A percentile compares a stretch with the other conserved stretches of the same genome.
phyloP scores from a whole-genome alignment of 2,113 vertebrate genomes.

The Brienomyrus brachyistius region DNA sequence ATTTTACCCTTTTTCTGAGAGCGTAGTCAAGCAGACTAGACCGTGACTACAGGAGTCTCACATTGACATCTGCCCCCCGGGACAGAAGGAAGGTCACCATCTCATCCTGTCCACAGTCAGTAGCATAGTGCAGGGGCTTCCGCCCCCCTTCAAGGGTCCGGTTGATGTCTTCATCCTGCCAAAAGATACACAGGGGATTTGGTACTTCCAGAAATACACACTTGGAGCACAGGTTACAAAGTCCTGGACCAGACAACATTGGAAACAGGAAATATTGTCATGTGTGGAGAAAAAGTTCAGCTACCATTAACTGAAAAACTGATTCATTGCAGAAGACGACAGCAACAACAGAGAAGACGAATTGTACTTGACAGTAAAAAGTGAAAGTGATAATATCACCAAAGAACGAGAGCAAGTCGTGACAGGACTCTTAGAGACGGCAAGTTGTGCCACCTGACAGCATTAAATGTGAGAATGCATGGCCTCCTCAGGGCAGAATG shows the following conservation, averaged over 20 bases:
- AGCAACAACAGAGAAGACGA: not conserved
- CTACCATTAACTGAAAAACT: not conserved
- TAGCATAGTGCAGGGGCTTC: conserved; percentile 86
- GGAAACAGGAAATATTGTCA: not conserved
- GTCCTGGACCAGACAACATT: not conserved
- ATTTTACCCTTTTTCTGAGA: too few species aligned
- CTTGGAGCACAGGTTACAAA: not conserved
- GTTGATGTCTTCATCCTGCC: conserved; percentile 83
- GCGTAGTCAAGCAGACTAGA: not conserved
- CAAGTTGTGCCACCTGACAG: not conserved
- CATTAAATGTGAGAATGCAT: not conserved
- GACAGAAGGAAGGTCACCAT: conserved; percentile 82
- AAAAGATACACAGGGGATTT: not conserved
- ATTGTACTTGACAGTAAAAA: not conserved
- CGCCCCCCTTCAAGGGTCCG: conserved; percentile 78
- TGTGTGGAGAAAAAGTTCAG: not conserved
- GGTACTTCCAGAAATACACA: not conserved
- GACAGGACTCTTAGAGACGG: not conserved
- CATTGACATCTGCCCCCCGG: conserved; percentile 90
- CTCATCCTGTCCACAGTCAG: conserved; percentile 82
- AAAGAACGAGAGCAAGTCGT: not conserved
- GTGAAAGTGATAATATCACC: not conserved
- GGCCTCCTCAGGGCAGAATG: not conserved
- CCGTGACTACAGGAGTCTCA: conserved; percentile 47
- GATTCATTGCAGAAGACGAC: not conserved